Percentiles rank a stretch among this genome's conserved stretches.
phyloP scores from a whole-genome alignment of 2,888 invertebrate species.

The Leptodirus hochenwartii region DNA sequence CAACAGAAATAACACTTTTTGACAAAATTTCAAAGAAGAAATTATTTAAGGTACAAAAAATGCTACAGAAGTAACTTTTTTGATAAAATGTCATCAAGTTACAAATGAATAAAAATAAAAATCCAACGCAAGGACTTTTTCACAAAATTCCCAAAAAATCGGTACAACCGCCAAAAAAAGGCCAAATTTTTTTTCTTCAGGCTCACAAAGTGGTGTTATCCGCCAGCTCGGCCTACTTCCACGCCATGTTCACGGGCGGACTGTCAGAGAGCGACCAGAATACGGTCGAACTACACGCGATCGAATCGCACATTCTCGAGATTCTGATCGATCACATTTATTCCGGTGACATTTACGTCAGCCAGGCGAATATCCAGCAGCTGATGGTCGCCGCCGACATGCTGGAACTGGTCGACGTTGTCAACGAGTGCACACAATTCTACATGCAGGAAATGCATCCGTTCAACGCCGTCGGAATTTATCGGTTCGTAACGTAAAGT shows the following conservation, averaged over 20 bases:
- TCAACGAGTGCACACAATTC: constrained; percentile 69
- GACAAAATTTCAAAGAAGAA: no score
- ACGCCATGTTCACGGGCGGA: constrained; percentile 82
- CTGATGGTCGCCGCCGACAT: constrained; percentile 80
- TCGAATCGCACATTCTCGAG: constrained; percentile 56
- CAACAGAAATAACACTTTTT: no score
- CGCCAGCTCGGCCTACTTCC: constrained; percentile 81
- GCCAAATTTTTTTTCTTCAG: constrained; percentile 27
- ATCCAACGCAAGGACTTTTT: no score
- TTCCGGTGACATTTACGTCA: constrained; percentile 45
- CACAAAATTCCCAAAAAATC: no score
- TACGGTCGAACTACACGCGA: constrained; percentile 61
- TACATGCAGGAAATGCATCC: constrained; percentile 69
- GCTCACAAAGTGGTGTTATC: constrained; percentile 75
- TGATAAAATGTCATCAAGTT: no score
- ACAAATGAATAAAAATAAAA: no score
- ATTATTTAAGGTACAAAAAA: no score
- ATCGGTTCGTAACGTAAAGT: constrained; percentile 38
- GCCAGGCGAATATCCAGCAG: constrained; percentile 72
- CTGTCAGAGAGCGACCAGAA: constrained; percentile 66
- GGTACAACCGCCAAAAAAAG: no score
- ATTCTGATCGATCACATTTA: constrained; percentile 76
- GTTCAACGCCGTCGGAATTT: constrained; percentile 77
- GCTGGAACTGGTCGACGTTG: constrained; percentile 70
- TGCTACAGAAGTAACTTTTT: no score